Base-by-base conservation (phyloP, 2,888 invertebrate species). In the Reticulitermes lucifugus region DNA sequence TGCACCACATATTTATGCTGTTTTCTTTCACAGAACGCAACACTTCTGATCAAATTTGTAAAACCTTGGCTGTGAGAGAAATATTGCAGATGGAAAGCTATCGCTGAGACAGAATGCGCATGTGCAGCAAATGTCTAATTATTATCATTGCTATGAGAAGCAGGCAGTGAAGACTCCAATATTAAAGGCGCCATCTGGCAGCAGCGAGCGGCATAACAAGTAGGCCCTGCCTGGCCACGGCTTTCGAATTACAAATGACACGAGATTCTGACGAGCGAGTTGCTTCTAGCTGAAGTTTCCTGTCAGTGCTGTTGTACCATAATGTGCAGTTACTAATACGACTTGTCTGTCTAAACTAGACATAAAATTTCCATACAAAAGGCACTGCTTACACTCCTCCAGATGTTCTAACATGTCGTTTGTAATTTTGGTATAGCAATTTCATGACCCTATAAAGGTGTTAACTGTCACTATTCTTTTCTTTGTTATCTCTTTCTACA, bases 101-200 rank as follows among this genome's bases (percentile, higher is more conserved):
- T 35, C 35, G 35, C 35, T 35, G 35, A 35, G 35, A 35, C n/a
- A n/a, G 21, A 46, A 46, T 21, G 46, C 70, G 81, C 81, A 81
- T 65, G 81, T 81, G 81, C 65, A 65, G 81, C 70, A 81, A 81
- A 14, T 83, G 83, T 85, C 70, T 85, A 77, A 85, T 83, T 83
- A 85, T 85, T 79, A 85, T 85, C 85, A 85, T 85, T 85, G 83
- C 65, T 85, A 85, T 85, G 85, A 85, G 85, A 70, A 35, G 65
- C 65, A 81, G 81, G 70, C 55, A 70, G 65, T 43, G 81, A 81
- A 81, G 81, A 43, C 81, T 81, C 70, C 81, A 41, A 81, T 81
- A 81, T 81, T 81, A 81, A 65, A 81, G 81, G 81, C 81, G 81
- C 81, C 81, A 81, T 81, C 81, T 81, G 81, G 65, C 41, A 70